Percentiles rank a stretch among this genome's conserved stretches.
Evolutionary conservation across 2,797 vertebrate genomes (phyloP).

Genomic region (Brachyrhaphis roseni): DNA sequence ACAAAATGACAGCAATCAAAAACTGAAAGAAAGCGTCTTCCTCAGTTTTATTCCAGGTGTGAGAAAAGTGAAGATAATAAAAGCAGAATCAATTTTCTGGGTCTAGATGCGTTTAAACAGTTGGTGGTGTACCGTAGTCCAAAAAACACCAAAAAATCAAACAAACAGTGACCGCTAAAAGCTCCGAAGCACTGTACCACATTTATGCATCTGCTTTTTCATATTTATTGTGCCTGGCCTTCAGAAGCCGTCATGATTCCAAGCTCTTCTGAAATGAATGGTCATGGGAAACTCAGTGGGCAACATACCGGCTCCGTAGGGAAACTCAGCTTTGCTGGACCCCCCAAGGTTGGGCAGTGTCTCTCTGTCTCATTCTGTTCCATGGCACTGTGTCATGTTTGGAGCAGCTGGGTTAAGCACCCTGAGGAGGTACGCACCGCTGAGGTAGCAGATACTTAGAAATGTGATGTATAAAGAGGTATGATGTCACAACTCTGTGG

Average conservation of each 20-base stretch:
- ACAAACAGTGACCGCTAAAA: conserved; percentile 23
- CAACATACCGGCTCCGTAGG: conserved; percentile 47
- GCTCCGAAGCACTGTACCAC: conserved; percentile 32
- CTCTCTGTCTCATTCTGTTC: conserved; percentile 66
- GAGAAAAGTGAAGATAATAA: neutral
- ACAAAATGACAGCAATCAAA: neutral
- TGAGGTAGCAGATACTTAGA: neutral
- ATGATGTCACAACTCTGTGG: neutral
- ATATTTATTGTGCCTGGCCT: conserved; percentile 53
- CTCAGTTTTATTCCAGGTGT: neutral
- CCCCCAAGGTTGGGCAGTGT: conserved; percentile 65
- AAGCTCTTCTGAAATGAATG: conserved; percentile 57
- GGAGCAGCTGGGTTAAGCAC: conserved; percentile 22
- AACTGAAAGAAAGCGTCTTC: neutral
- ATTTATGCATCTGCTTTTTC: conserved; percentile 35
- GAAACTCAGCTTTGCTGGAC: conserved; percentile 55
- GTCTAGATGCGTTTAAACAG: neutral
- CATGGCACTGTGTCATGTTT: conserved; percentile 49
- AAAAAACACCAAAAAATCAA: neutral
- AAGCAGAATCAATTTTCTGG: neutral
- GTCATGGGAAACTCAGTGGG: conserved; percentile 78
- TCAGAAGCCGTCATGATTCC: conserved; percentile 51
- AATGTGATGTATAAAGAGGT: neutral
- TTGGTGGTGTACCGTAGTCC: neutral
- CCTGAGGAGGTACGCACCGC: neutral